A percentile compares a stretch with the other conserved stretches of the same genome.
phyloP scores from a whole-genome alignment of 2,113 vertebrate species.

The Pygoscelis antarcticus region DNA sequence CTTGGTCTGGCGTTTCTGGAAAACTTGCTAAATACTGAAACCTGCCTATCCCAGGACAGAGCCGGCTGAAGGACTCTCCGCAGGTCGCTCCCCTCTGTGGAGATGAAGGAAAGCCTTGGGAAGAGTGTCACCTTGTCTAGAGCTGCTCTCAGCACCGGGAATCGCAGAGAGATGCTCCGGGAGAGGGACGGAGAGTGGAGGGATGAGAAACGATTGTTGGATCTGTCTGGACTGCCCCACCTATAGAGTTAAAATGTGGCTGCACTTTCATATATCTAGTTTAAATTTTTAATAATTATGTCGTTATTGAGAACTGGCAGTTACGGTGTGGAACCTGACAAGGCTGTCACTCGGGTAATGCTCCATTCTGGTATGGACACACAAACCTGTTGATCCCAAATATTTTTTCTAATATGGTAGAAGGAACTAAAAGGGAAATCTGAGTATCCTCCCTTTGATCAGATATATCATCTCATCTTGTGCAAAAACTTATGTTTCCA shows the following conservation, averaged over 20 bases:
- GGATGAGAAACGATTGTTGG: neutral
- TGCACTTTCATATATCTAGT: neutral
- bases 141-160: neutral
- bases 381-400: neutral
- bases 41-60: neutral
- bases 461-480: neutral
- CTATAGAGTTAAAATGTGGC: neutral
- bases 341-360: neutral
- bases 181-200: neutral
- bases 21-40: neutral
- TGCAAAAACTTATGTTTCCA: neutral
- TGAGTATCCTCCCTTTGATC: neutral
- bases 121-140: neutral
- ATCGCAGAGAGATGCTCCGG: neutral
- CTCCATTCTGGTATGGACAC: neutral
- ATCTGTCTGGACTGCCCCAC: neutral
- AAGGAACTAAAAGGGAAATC: neutral
- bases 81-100: neutral
- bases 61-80: neutral
- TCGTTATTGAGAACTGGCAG: too few species aligned
- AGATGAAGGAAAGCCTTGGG: neutral
- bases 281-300: neutral
- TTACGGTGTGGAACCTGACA: neutral
- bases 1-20: neutral
- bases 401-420: too few species aligned